Conservation (phyloP, 2,888 invertebrate species). For the Drosophila recens region DNA sequence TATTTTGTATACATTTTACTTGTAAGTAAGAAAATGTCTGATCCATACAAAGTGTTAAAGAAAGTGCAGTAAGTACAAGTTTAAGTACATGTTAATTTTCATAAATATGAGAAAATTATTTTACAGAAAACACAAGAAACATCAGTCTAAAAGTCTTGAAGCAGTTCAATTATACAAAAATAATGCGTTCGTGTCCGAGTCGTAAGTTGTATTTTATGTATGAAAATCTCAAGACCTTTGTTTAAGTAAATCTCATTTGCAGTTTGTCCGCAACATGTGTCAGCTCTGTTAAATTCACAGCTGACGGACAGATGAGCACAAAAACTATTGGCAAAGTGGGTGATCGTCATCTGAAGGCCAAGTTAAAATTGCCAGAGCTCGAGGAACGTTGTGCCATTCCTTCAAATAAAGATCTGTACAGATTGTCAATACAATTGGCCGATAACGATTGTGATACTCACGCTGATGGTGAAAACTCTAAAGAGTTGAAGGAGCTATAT, state of each 20-base stretch:
- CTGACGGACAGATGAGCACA: conserved; percentile 15
- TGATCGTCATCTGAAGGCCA: conserved; percentile 31
- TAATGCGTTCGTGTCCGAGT: conserved; percentile 26
- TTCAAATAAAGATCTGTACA: conserved; percentile 13
- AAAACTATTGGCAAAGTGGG: not conserved
- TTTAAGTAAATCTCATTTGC: not conserved
- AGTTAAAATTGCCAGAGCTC: conserved; percentile 39
- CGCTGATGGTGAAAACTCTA: not conserved
- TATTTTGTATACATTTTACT: not conserved
- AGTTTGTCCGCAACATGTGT: conserved; percentile 3
- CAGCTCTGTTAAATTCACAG: conserved; percentile 22
- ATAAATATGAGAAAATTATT: not conserved
- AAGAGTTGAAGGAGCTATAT: not conserved
- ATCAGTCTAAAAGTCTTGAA: not conserved
- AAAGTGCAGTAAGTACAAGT: conserved; percentile 14
- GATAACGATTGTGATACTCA: not conserved
- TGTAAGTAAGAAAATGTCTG: not conserved
- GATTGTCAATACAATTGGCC: conserved; percentile 35
- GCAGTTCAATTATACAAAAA: conserved; percentile 21
- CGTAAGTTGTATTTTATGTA: conserved; percentile 38
- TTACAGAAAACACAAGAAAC: conserved; percentile 7
- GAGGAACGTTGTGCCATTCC: conserved; percentile 44
- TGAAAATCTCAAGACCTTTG: not conserved
- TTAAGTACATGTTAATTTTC: accelerated
- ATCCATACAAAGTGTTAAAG: conserved; percentile 8